Evolutionary conservation across 2,113 vertebrate species (phyloP), one percentile per base, ranked within the genome.

Genomic region (Paracyprichromis sp.): DNA sequence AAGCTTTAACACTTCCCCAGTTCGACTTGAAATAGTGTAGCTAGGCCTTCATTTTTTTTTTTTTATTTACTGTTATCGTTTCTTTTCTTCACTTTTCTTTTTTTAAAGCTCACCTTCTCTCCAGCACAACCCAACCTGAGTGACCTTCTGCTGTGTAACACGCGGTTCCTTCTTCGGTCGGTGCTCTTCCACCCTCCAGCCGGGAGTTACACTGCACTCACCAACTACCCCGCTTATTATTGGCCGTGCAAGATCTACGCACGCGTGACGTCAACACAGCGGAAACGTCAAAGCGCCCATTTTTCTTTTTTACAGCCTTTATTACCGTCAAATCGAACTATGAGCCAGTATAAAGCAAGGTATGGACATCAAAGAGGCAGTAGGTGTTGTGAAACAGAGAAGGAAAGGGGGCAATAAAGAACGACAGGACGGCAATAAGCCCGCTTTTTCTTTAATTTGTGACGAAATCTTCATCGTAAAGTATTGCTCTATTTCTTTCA

Each of bases 41-140:
- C 47, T 52, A 29, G 7, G 8, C 8, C n/a, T 56, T 9, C 1
- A 13, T n/a, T 3, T 10, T 14, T 14, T 59, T 26, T 11, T 7
- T 10, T 11, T 66, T 10, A 6, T 63, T 17, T 19, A 63, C 4
- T 66, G 6, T 69, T 38, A 12, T 29, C 8, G 5, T 61, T 21
- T 66, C 10, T 3, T 66, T 63, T n/a, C 2, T 14, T 31, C 29
- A 2, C 3, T 3, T 6, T 12, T 5, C 24, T 1, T 45, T 56
- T 24, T 38, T 13, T 10, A 17, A 81, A 36, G 3, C 94, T 88
- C 88, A 95, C 94, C 94, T 92, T 88, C 6, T 82, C 80, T 82
- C 63, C 36, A 7, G 53, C 13, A 80, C 45, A 9, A 40, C 40
- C 34, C 21, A 61, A 81, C 52, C n/a, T 6, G 6, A 50, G 16